Evolutionary conservation across 2,888 invertebrate genomes (phyloP).

Genomic region (Erebia aethiops): DNA sequence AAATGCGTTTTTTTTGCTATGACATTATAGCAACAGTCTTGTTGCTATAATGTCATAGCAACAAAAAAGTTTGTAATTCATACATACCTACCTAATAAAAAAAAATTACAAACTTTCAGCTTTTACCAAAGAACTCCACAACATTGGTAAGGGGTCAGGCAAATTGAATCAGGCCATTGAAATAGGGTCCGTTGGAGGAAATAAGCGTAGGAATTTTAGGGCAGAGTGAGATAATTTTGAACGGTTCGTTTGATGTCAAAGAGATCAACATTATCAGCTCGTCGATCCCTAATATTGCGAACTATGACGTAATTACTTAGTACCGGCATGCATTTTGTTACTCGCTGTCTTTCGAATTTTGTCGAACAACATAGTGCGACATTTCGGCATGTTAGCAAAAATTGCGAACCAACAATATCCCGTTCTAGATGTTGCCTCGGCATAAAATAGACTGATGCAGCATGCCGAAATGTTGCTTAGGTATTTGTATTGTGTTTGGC

Average conservation of each 20-base stretch:
- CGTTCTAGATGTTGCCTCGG: no score
- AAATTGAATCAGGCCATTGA: neutral
- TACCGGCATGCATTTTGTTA: neutral
- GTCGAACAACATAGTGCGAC: no score
- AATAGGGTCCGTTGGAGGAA: neutral
- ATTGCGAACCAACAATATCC: no score
- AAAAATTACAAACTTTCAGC: neutral
- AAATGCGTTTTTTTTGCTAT: no score
- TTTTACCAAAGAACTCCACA: neutral
- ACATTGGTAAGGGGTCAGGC: neutral
- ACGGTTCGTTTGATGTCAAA: conserved; percentile 14
- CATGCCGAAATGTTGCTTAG: no score
- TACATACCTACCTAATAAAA: no score
- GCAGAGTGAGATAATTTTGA: conserved; percentile 5
- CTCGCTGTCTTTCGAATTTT: no score
- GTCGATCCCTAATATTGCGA: neutral
- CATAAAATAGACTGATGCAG: no score
- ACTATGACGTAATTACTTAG: neutral
- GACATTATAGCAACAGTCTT: neutral
- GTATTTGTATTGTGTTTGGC: no score
- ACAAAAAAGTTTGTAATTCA: neutral
- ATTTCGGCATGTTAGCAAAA: no score
- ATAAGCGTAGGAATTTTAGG: neutral
- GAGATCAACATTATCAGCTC: conserved; percentile 5
- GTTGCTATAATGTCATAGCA: no score